Evolutionary conservation across 2,888 invertebrate species (phyloP), one percentile per base, ranked within the genome.

Genomic region (Cephalotes varians): DNA sequence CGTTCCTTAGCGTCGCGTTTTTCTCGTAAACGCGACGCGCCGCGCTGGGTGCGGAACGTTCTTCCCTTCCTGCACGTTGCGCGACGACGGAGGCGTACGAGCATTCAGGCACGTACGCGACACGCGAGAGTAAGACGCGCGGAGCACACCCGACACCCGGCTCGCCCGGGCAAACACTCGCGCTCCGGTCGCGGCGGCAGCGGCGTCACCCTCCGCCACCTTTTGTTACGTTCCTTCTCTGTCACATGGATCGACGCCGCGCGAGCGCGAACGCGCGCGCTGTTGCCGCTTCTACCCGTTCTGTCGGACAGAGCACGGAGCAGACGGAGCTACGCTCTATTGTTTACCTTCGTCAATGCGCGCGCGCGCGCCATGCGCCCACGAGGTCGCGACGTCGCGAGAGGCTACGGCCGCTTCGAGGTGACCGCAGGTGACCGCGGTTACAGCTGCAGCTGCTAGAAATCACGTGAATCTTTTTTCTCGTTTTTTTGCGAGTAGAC

Each of bases 221-320:
- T 93, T 93, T 93, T 93, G 93, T 94, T 94, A 93, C 93, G 94
- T 92, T 94, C 93, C 92, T 92, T 93, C 93, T 94, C 92, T 92
- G 93, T 94, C 94, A 94, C 94, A 94, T 94, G 94, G 94, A 94
- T 91, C 92, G 85, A 84, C 82, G 79, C 73, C 83, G 86, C 85
- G 34, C 37, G 62, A 49, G 74, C 74, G 49, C n/a, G 74, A 47
- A 18, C 37, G 67, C 18, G 34, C 25, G 90, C 93, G 83, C 81
- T 88, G 93, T 94, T 93, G 93, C 93, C 93, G 86, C 72, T 80
- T 91, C 87, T 89, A 73, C 82, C 18, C 31, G 18, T 28, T 18
- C 18, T 34, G 31, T 37, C 40, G 51, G 56, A 76, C 58, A 58
- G 67, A 67, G 81, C 25, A n/a, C n/a, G n/a, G n/a, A n/a, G n/a